Conservation (phyloP, 2,113 vertebrate genomes). For the Pluvialis apricaria region DNA sequence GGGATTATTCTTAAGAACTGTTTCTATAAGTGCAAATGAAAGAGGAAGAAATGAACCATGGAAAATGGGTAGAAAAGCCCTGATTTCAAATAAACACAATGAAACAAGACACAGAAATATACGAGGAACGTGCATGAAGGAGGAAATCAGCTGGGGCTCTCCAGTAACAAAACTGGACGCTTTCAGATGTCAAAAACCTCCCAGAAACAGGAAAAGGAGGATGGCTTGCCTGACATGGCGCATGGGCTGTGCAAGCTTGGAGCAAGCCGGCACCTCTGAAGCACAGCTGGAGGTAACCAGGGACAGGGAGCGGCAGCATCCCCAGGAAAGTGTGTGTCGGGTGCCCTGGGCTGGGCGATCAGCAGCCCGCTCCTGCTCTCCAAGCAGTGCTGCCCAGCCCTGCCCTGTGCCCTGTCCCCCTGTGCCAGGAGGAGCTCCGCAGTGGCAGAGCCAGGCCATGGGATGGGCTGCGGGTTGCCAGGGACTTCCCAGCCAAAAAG, state of each 20-base stretch:
- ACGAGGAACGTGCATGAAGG: not conserved
- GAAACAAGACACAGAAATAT: not conserved
- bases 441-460: accelerated
- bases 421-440: not conserved
- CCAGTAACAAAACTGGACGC: slow-evolving; percentile 12
- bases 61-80: not conserved
- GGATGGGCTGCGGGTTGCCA: not conserved
- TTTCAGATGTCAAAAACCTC: slow-evolving; percentile 20
- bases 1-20: not conserved
- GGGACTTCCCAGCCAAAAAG: not conserved
- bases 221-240: not conserved
- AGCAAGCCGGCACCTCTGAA: not conserved
- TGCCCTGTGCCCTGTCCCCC: not conserved
- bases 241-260: not conserved
- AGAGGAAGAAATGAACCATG: not conserved
- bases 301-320: accelerated
- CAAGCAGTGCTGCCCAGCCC: not conserved
- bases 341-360: not conserved
- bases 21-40: not conserved
- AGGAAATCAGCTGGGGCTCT: not conserved
- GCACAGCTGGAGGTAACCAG: not conserved
- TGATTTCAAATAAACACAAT: not conserved
- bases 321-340: accelerated
- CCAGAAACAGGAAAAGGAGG: not conserved
- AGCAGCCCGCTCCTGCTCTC: not conserved